Conservation (phyloP, 2,797 vertebrate species). For the Chelon auratus region DNA sequence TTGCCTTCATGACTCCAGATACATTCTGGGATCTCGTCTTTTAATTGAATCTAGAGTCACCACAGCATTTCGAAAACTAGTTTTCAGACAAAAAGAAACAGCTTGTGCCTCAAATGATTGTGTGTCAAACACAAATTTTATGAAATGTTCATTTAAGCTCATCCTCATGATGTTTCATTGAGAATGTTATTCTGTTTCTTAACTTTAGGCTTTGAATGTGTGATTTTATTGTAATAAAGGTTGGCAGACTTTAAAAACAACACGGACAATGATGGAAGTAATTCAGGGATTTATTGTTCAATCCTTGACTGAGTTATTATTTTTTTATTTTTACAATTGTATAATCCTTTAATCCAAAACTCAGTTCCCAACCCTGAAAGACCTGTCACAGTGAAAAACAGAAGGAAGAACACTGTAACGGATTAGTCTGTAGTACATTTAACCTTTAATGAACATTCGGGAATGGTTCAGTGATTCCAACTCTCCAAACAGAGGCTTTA, state of each 20-base stretch:
- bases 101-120: neutral
- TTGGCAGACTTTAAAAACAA: no score
- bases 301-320: no score
- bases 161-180: neutral
- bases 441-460: slow-evolving; percentile 24
- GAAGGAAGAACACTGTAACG: neutral
- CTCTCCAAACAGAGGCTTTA: slow-evolving; percentile 19
- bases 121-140: neutral
- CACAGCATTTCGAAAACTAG: neutral
- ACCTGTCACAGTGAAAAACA: neutral
- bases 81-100: neutral
- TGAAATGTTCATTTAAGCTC: neutral
- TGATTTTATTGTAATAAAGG: neutral
- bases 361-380: neutral
- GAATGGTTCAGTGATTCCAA: slow-evolving; percentile 20
- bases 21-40: neutral
- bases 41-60: no score
- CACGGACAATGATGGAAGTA: neutral
- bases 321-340: neutral
- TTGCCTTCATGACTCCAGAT: neutral
- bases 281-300: no score
- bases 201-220: no score
- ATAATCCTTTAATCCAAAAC: neutral
- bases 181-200: neutral
- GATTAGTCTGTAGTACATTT: slow-evolving; percentile 26